Evolutionary conservation across 1,140 invertebrate genomes (phyloP), one percentile per base, ranked within the genome.

Genomic region (Triops cancriformis): DNA sequence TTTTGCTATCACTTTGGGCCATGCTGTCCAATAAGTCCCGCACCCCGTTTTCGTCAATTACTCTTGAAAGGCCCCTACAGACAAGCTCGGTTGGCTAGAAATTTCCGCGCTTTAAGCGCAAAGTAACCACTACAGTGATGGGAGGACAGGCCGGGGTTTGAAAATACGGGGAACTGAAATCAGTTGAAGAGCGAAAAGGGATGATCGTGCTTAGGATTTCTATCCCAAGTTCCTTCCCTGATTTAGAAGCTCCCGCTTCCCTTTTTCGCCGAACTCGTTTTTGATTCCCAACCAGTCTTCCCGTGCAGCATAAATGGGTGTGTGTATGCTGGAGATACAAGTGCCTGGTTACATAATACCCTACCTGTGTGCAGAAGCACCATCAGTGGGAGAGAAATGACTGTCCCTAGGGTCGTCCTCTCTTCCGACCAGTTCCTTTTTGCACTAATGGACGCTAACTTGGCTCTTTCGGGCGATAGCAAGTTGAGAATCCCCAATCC

Each of bases 401-500:
- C 10, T 64, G 51, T 64, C 51, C 51, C 51, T 23, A 64, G 51
- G 51, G 51, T 64, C 51, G 51, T 18, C 51, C 51, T 64, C 51
- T 64, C 51, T 9, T 64, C 51, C 51, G 2, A 64, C 51, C 51
- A 23, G 10, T 64, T 64, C 51, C 51, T 64, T 64, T 64, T 64
- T 64, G 51, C 51, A 23, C 51, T 64, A 64, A 64, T 64, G 51
- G 51, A 64, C 51, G 51, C 51, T 64, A 64, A 64, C 51, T 64
- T 64, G 51, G 51, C 51, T 64, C 51, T 64, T 64, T 64, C 51
- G 51, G 51, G 51, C 23, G 51, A 64, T 64, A 64, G 51, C 51
- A 64, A 64, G 51, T 64, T 64, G 51, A 64, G 51, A 64, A 64
- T 64, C 51, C 51, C 51, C 51, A 64, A 64, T 64, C 51, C 51